Evolutionary conservation across 2,888 invertebrate species (phyloP), one percentile per base, ranked within the genome.

Genomic region (Drosophila trichaetosa): DNA sequence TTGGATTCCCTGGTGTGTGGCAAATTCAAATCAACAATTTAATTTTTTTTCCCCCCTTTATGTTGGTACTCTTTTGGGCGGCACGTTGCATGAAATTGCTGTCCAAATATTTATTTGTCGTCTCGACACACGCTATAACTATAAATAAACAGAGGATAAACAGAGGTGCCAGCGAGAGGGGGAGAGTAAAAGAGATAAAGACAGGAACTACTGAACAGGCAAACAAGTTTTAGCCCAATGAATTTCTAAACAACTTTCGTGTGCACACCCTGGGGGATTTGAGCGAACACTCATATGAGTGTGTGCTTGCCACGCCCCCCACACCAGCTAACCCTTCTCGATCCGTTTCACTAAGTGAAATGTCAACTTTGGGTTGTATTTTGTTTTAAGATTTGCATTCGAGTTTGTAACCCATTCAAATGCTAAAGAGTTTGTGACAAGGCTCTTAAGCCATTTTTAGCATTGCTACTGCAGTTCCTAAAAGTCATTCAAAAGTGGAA

Each of bases 221-320:
- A 51, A 54, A 62, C 61, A 82, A 73, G 69, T 76, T 77, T 81
- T 76, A 75, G 73, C 63, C 73, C 84, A 81, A 79, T 84, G 87
- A 84, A 84, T 87, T 83, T 80, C 78, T 72, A 79, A 82, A 66
- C 89, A 84, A 82, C 74, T 79, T 82, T 53, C 71, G 65, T 80
- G 70, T 63, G 53, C 49, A 18, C 52, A 56, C 75, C 77, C 69
- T 54, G 31, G 58, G 69, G 73, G 53, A 27, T 60, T 46, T 59
- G 10, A 11, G 16, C 52, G 57, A 52, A 64, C 16, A 42, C 24
- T 49, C 46, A 57, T 48, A 24, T 33, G 34, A 27, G 34, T 24
- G 36, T 27, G 18, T 16, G 49, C 21, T 3, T 16, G 21, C 51
- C 49, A 36, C 36, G 7, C 34, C 49, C 29, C 5, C 53, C 16